phyloP scores from a whole-genome alignment of 2,888 invertebrate genomes.

The Ischnura elegans region DNA sequence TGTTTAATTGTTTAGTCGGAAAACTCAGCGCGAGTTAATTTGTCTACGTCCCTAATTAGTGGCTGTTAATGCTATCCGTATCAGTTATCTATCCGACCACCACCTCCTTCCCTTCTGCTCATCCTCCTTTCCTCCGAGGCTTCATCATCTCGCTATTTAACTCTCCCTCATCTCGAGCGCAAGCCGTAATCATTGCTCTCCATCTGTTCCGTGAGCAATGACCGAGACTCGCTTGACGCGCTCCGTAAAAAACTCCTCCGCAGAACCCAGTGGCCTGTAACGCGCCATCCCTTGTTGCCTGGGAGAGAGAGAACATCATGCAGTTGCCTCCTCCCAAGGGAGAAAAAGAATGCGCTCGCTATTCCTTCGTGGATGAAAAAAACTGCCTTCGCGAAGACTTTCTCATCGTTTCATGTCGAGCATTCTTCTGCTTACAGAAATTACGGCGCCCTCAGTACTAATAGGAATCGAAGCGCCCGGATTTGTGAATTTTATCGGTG shows the following conservation, averaged over 20 bases:
- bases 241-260: constrained; percentile 23
- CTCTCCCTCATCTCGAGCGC: constrained; percentile 13
- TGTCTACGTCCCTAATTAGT: neutral
- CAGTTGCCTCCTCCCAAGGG: neutral
- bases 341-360: constrained; percentile 17
- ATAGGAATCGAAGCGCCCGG: neutral
- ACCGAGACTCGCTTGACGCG: constrained; percentile 44
- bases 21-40: neutral
- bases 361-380: constrained; percentile 6
- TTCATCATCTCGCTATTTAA: constrained; percentile 42
- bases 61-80: neutral
- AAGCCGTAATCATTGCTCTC: constrained; percentile 39
- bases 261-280: constrained; percentile 42
- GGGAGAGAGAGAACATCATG: neutral
- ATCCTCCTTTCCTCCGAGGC: neutral
- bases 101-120: neutral
- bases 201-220: constrained; percentile 49
- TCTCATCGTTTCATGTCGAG: neutral
- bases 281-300: neutral
- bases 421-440: neutral
- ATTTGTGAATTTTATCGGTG: neutral
- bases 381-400: neutral
- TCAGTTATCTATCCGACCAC: neutral
- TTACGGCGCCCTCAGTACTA: neutral
- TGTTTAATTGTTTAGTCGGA: neutral